Percentiles rank a stretch among this genome's conserved stretches.
These are phyloP conservation scores for Patella depressa DNA, from an alignment of 2,888 invertebrate species.

Conservation along the genomic window DNA sequence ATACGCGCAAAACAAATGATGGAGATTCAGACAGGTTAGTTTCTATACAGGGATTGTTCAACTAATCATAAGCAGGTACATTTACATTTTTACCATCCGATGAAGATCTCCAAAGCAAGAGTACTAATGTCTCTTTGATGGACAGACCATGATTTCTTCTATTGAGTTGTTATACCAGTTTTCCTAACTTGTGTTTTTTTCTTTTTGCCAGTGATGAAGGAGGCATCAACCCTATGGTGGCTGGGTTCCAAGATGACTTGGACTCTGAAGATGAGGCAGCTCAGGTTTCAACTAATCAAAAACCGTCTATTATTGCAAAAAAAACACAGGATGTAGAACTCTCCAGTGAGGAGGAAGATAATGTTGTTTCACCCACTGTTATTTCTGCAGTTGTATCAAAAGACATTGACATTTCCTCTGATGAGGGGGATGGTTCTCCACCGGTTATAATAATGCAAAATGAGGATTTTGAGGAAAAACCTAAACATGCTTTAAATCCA, in stretches of 20 bases:
- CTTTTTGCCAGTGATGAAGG: slow-evolving; percentile 53
- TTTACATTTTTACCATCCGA: too few relatives aligned
- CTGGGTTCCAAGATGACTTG: slow-evolving; percentile 87
- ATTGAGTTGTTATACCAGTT: too few relatives aligned
- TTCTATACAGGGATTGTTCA: background rate
- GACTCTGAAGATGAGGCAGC: slow-evolving; percentile 77
- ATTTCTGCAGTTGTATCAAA: slow-evolving; percentile 31
- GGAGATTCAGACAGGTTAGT: slow-evolving; percentile 29
- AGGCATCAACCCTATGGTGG: slow-evolving; percentile 74
- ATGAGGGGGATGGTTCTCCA: slow-evolving; percentile 37
- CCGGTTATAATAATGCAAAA: background rate
- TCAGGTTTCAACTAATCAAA: slow-evolving; percentile 8
- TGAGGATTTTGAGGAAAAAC: slow-evolving; percentile 1
- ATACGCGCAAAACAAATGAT: slow-evolving; percentile 4
- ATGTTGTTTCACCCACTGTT: slow-evolving; percentile 23
- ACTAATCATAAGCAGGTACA: too few relatives aligned
- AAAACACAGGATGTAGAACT: slow-evolving; percentile 44
- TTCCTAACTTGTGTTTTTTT: too few relatives aligned
- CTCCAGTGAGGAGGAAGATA: slow-evolving; percentile 53
- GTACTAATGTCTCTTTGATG: too few relatives aligned
- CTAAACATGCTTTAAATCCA: background rate
- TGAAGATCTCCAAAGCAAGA: too few relatives aligned
- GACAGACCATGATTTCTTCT: too few relatives aligned
- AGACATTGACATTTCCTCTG: slow-evolving; percentile 48
- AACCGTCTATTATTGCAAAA: slow-evolving; percentile 18